Evolutionary conservation across 2,888 invertebrate species (phyloP).

Genomic region (Aphidoletes aphidimyza): DNA sequence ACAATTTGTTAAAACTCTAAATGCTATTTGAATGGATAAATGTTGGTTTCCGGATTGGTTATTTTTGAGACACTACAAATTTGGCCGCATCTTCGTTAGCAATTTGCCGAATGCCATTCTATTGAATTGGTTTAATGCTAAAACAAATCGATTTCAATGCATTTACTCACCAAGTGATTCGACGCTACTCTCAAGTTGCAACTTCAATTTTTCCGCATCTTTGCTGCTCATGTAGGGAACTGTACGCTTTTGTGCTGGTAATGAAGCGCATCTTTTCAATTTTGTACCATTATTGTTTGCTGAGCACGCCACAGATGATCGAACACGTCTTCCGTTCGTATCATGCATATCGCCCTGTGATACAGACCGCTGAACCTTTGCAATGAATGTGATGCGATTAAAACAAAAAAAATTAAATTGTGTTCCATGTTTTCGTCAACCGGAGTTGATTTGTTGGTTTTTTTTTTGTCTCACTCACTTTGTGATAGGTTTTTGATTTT

Average conservation of each 20-base stretch:
- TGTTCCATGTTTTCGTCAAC: too few species aligned
- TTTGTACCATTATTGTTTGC: slow-evolving; percentile 64
- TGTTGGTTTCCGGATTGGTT: too few species aligned
- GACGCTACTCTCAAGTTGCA: slow-evolving; percentile 64
- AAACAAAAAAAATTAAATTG: background rate
- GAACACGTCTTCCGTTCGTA: slow-evolving; percentile 64
- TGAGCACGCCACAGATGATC: slow-evolving; percentile 56
- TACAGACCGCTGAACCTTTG: slow-evolving; percentile 69
- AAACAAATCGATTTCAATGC: too few species aligned
- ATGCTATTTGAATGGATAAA: too few species aligned
- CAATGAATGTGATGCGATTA: too few species aligned
- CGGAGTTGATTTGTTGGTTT: too few species aligned
- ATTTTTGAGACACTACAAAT: too few species aligned
- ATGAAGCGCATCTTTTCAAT: slow-evolving; percentile 70
- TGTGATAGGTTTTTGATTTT: slow-evolving; percentile 35
- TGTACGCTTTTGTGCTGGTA: slow-evolving; percentile 66
- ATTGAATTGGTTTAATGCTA: too few species aligned
- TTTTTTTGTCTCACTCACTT: slow-evolving; percentile 22
- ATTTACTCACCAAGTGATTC: slow-evolving; percentile 66
- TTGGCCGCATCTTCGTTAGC: too few species aligned
- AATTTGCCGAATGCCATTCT: too few species aligned
- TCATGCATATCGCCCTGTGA: slow-evolving; percentile 70
- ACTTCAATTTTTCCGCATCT: slow-evolving; percentile 59
- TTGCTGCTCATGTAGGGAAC: slow-evolving; percentile 56
- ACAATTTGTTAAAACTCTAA: too few species aligned